A percentile compares a stretch with the other conserved stretches of the same genome.
phyloP scores from a whole-genome alignment of 1,140 invertebrate genomes.

The Heliconius nattereri region DNA sequence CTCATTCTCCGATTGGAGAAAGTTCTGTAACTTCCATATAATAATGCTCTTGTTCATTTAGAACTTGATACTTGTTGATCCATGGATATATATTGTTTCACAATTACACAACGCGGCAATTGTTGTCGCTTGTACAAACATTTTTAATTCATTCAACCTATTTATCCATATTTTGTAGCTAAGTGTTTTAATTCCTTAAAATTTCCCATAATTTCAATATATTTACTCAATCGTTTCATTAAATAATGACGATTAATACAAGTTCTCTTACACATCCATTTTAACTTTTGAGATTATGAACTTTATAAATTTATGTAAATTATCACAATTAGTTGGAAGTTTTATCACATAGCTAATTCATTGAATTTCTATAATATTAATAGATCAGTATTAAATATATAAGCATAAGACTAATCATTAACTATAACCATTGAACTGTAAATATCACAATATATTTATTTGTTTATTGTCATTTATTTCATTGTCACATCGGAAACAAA shows the following conservation, averaged over 20 bases:
- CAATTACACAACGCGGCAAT: conserved; percentile 44
- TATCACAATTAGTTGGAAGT: neutral
- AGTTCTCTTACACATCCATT: no score
- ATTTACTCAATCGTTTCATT: no score
- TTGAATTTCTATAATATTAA: no score
- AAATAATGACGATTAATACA: no score
- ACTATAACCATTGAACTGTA: neutral
- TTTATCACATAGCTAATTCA: neutral
- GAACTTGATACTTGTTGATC: conserved; percentile 36
- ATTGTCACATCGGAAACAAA: conserved; percentile 8
- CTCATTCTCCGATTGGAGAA: conserved; percentile 63
- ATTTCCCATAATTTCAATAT: no score
- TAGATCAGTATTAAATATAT: no score
- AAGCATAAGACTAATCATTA: no score
- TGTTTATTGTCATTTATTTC: neutral
- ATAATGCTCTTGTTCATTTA: conserved; percentile 40
- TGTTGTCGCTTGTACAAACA: conserved; percentile 28
- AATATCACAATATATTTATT: neutral
- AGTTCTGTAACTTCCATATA: conserved; percentile 51
- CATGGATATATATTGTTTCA: conserved; percentile 36
- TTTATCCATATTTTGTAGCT: no score
- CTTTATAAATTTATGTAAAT: neutral
- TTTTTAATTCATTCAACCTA: neutral
- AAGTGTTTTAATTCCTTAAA: no score
- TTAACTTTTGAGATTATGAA: no score